Base-by-base conservation (phyloP, 1,140 invertebrate species). In the Pseudomyrmex pallidus region DNA sequence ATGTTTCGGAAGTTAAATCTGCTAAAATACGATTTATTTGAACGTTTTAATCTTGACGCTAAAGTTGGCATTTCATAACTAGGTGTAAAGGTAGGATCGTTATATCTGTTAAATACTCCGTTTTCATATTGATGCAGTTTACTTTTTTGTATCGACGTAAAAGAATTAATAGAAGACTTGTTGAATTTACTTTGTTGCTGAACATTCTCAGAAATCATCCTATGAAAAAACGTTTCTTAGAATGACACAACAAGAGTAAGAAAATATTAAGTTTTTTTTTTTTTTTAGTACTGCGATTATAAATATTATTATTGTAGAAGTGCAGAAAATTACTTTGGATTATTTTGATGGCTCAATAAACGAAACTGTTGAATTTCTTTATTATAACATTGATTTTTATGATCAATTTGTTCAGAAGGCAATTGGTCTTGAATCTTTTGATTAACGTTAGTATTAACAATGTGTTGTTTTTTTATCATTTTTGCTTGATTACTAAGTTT, bases 21-120 rank as follows among this genome's bases (percentile, higher is more conserved):
- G 20, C 92, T 90, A n/a, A 94, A 93, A 80, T 95, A 95, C 3
- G 91, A 91, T 73, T 92, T 93, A 13, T 94, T 90, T 1, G 94
- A 93, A 86, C 93, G 93, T 90, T 95, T 95, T 85, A 95, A 88
- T 83, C 92, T 94, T 1, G 95, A 95, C 20, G 95, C 91, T 22
- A 94, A 90, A 2, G 95, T 95, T 9, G 95, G 95, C 67, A 93
- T 85, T 85, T 95, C 93, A 57, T 95, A 95, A 76, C 90, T 95
- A 84, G 90, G 93, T 7, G 56, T 84, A 17, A 85, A 56, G 57
- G 90, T 84, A 0, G 89, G 76, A 22, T 91, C 78, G 10, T 85
- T 82, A 17, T 50, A 88, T 9, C 2, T 59, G 48, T 25, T 80
- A 59, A 48, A 59, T 63, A 48, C 9, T 63, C 67, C 22, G 9